Evolutionary conservation across 2,113 vertebrate species (phyloP), one percentile per base, ranked within the genome.

Genomic region (Hypomesus transpacificus): DNA sequence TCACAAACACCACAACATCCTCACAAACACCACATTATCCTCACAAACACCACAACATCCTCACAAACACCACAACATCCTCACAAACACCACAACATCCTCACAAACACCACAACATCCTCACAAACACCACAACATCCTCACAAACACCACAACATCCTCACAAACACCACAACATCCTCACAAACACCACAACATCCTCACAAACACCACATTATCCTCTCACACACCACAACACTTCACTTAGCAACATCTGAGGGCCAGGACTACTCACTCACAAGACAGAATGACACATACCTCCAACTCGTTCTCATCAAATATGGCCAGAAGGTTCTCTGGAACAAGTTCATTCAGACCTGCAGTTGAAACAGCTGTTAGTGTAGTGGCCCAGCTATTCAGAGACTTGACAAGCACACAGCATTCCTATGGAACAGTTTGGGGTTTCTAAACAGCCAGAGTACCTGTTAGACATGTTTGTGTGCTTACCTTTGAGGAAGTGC

Each of bases 291-390:
- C 17, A 68, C 84, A 81, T 91, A 99, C 97, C 95, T 99, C 97
- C 80, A 99, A 89, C 74, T 99, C 97, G 82, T 99, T 99, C 87
- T 99, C 97, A 92, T 99, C 96, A 91, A 99, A 99, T 92, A 99
- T 99, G 89, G 96, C 96, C 74, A 99, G 82, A 72, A 99, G 94
- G 80, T 99, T 99, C 89, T 99, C 97, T 79, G 97, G 97, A 82
- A 99, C 95, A 66, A 99, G 89, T 71, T 99, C 97, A 24, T 98
- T 99, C 76, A 99, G 91, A 80, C 97, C 97, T 99, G 82, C 60
- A 82, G 69, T 77, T 59, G 74, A 92, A 89, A 76, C 76, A 73
- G 64, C 74, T 74, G 60, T 75, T 16, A 51, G 52, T 65, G 50
- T 46, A 50, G 13, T 63, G 14, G 14, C 22, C 14, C 26, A 16